Conservation (phyloP, 1,140 invertebrate genomes). For the Steinernema khuongi region DNA sequence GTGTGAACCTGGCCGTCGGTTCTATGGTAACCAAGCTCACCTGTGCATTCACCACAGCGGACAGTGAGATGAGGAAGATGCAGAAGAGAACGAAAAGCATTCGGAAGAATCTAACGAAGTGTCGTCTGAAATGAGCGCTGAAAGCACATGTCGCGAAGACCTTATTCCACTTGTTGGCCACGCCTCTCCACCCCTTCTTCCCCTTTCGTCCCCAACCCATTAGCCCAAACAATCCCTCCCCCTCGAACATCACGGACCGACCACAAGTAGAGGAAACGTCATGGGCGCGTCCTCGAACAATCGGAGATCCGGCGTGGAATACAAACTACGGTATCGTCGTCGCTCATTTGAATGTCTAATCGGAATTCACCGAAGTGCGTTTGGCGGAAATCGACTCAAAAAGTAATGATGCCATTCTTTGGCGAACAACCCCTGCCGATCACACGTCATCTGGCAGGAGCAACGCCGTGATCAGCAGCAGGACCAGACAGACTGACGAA, state of each 20-base stretch:
- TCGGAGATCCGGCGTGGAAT: neutral
- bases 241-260: too few relatives aligned
- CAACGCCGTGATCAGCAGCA: too few relatives aligned
- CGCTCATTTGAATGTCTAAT: too few relatives aligned
- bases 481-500: too few relatives aligned
- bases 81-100: neutral
- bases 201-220: neutral
- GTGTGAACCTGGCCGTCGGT: neutral
- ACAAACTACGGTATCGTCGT: constrained; percentile 16
- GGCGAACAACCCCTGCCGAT: too few relatives aligned
- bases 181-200: neutral
- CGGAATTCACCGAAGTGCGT: too few relatives aligned
- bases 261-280: too few relatives aligned
- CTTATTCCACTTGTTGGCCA: constrained; percentile 8
- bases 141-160: constrained; percentile 7
- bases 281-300: neutral
- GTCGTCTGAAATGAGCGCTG: constrained; percentile 12
- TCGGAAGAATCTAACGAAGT: neutral
- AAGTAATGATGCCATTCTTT: too few relatives aligned
- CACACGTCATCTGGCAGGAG: too few relatives aligned
- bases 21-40: neutral
- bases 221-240: neutral
- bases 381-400: too few relatives aligned
- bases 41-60: constrained; percentile 4
- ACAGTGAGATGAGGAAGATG: neutral